Conservation (phyloP, 1,140 invertebrate species). For the Wasmannia auropunctata region DNA sequence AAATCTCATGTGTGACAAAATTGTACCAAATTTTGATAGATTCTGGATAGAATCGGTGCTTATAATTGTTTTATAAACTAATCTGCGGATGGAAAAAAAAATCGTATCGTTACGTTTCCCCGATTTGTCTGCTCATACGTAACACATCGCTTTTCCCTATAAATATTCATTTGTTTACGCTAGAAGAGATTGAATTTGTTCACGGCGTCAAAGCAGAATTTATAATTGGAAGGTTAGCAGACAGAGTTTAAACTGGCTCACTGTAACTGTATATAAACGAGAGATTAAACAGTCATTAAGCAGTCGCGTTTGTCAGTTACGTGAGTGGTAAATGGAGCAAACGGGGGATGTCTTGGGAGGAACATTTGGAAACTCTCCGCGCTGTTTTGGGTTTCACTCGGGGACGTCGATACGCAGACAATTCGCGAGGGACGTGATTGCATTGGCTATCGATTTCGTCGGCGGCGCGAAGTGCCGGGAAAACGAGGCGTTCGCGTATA, state of each 20-base stretch:
- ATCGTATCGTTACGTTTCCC: not conserved
- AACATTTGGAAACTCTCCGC: not conserved
- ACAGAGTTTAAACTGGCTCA: not conserved
- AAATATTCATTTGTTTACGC: constrained; percentile 51
- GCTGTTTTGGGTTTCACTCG: not conserved
- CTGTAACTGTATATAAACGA: constrained; percentile 2
- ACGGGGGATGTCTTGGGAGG: not conserved
- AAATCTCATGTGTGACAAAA: not conserved
- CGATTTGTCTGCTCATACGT: constrained; percentile 4
- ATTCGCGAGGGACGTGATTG: constrained; percentile 49
- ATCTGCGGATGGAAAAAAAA: not conserved
- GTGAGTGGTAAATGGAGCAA: constrained; percentile 14
- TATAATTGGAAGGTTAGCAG: constrained; percentile 38
- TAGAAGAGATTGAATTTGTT: constrained; percentile 39
- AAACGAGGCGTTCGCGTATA: constrained; percentile 58
- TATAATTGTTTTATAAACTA: not conserved
- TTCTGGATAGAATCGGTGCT: not conserved
- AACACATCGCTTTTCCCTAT: not conserved
- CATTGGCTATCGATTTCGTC: constrained; percentile 52
- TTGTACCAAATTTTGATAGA: not conserved
- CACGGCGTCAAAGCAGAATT: constrained; percentile 29
- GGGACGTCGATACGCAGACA: constrained; percentile 26
- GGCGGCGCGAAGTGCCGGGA: constrained; percentile 20
- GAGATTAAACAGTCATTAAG: constrained; percentile 29
- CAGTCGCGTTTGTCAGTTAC: constrained; percentile 33